These are phyloP conservation scores for Avahi laniger DNA, from an alignment of 2,797 vertebrate species.

Conservation along the genomic window DNA sequence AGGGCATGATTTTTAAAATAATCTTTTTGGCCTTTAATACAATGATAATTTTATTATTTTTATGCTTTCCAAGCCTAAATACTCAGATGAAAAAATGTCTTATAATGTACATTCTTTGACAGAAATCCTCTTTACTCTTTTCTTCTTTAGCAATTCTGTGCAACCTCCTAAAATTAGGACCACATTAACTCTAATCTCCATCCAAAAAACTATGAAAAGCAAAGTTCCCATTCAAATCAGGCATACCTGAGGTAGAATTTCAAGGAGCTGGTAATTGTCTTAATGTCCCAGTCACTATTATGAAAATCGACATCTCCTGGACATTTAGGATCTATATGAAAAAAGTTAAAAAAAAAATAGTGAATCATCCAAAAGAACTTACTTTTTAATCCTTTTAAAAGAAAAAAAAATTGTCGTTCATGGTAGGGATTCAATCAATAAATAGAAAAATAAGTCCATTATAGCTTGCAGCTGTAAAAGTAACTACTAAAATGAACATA, in stretches of 20 bases:
- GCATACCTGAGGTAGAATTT: constrained; percentile 97
- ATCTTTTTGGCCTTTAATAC: not conserved
- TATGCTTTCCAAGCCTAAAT: constrained; percentile 1
- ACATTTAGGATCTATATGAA: constrained; percentile 89
- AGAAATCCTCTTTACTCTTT: not conserved
- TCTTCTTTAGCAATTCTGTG: not conserved
- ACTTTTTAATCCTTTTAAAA: not conserved
- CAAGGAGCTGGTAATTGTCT: constrained; percentile 97
- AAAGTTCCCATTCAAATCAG: not conserved
- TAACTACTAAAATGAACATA: not conserved
- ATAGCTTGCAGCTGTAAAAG: not conserved
- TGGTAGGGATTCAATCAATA: not conserved
- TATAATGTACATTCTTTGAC: not conserved
- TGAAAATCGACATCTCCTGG: constrained; percentile 94
- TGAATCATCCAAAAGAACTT: constrained; percentile 3
- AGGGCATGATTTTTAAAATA: not conserved
- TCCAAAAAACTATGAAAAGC: not conserved
- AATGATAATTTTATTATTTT: constrained; percentile 46
- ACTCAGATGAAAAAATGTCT: not conserved
- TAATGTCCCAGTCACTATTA: constrained; percentile 93
- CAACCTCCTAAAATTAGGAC: not conserved
- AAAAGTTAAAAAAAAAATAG: constrained; percentile 15
- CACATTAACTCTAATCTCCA: not conserved
- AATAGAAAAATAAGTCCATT: not conserved
- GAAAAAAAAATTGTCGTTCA: not conserved